These are phyloP conservation scores for Nemopilema nomurai DNA, from an alignment of 30 jellyfish, hydroid and myxozoan species.

Conservation along the genomic window DNA sequence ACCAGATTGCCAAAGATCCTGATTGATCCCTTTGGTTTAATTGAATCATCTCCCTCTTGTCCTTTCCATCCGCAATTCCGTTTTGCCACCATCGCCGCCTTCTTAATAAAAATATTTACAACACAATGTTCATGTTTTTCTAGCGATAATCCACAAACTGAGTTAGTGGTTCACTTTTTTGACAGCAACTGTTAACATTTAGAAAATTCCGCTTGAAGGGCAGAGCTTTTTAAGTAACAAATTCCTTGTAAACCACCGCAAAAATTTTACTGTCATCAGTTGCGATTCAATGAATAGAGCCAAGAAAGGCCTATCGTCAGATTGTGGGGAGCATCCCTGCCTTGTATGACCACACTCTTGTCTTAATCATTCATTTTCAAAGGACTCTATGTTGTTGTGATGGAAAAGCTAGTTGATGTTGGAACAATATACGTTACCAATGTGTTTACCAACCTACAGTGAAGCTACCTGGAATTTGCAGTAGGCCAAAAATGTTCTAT, in stretches of 20 bases:
- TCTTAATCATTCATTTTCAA: too few relatives aligned
- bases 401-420: too few relatives aligned
- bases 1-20: not conserved
- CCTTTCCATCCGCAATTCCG: not conserved
- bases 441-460: too few relatives aligned
- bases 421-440: too few relatives aligned
- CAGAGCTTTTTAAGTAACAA: not conserved
- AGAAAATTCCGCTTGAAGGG: not conserved
- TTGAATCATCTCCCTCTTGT: not conserved
- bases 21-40: not conserved
- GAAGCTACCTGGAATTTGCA: too few relatives aligned
- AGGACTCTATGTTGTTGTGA: too few relatives aligned
- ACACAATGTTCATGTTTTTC: not conserved
- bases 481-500: too few relatives aligned
- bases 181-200: not conserved
- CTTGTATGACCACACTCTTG: too few relatives aligned
- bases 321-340: too few relatives aligned
- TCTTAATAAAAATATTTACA: not conserved
- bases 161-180: not conserved
- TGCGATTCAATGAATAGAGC: too few relatives aligned
- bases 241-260: not conserved
- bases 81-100: not conserved
- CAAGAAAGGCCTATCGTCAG: too few relatives aligned
- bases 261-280: too few relatives aligned
- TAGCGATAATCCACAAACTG: not conserved